Evolutionary conservation across 2,113 vertebrate species (phyloP).

Genomic region (Muntiacus muntjak): DNA sequence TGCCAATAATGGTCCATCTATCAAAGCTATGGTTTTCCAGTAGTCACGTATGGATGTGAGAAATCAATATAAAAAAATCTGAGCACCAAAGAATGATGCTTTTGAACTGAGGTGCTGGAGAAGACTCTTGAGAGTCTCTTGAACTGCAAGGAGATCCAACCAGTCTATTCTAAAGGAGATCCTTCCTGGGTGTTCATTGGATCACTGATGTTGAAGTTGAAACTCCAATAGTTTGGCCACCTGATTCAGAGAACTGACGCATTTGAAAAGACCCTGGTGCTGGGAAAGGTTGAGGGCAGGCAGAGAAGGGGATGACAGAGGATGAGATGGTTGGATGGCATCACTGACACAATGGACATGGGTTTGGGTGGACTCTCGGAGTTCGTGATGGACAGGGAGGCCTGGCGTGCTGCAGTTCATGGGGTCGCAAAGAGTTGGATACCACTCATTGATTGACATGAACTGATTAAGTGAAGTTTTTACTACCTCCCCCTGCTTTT

Average conservation of each 20-base stretch:
- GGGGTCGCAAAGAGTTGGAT: neutral
- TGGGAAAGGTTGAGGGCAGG: neutral
- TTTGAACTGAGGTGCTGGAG: neutral
- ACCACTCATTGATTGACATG: neutral
- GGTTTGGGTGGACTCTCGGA: neutral
- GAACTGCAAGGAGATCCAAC: neutral
- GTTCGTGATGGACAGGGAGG: neutral
- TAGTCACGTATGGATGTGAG: neutral
- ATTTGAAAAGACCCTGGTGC: neutral
- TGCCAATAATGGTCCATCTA: neutral
- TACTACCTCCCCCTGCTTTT: accelerated
- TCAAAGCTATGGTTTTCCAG: neutral
- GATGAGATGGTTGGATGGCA: neutral
- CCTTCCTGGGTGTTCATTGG: neutral
- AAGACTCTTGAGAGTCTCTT: neutral
- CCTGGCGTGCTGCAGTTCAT: neutral
- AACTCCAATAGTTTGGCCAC: neutral
- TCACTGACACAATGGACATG: neutral
- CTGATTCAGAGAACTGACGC: neutral
- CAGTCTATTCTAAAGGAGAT: neutral
- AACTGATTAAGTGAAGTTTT: neutral
- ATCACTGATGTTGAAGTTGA: neutral
- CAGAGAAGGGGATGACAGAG: neutral
- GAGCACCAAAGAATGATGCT: neutral
- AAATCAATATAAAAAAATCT: neutral